Conservation (phyloP, 2,888 invertebrate genomes). For the Cinara cedri region DNA sequence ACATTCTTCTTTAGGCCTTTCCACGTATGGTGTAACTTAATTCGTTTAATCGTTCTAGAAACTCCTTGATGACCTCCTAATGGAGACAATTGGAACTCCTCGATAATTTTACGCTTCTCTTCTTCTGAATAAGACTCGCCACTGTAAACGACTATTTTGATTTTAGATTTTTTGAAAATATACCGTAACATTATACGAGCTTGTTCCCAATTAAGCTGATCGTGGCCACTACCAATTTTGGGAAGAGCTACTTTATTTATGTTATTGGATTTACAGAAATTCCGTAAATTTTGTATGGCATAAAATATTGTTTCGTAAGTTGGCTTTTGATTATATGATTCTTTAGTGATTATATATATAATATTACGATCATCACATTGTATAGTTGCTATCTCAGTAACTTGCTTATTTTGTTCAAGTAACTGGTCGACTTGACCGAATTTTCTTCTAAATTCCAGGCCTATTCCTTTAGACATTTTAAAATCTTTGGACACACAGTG, state of each 20-base stretch:
- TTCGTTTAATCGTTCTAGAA: neutral
- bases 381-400: neutral
- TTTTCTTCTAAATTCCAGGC: neutral
- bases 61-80: neutral
- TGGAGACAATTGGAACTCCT: neutral
- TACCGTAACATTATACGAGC: neutral
- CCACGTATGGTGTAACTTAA: neutral
- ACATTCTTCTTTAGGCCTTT: neutral
- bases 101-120: neutral
- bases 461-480: neutral
- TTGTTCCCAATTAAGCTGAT: neutral
- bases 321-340: neutral
- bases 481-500: neutral
- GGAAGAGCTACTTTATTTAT: neutral
- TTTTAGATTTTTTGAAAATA: constrained; percentile 4
- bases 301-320: neutral
- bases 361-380: neutral
- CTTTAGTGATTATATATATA: neutral
- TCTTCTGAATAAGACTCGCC: neutral
- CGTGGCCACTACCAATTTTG: neutral
- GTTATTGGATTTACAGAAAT: neutral
- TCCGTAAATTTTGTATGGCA: neutral
- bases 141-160: neutral
- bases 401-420: neutral
- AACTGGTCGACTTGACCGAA: neutral